These are phyloP conservation scores for Grapholita molesta DNA, from an alignment of 1,140 invertebrate genomes.

Conservation along the genomic window DNA sequence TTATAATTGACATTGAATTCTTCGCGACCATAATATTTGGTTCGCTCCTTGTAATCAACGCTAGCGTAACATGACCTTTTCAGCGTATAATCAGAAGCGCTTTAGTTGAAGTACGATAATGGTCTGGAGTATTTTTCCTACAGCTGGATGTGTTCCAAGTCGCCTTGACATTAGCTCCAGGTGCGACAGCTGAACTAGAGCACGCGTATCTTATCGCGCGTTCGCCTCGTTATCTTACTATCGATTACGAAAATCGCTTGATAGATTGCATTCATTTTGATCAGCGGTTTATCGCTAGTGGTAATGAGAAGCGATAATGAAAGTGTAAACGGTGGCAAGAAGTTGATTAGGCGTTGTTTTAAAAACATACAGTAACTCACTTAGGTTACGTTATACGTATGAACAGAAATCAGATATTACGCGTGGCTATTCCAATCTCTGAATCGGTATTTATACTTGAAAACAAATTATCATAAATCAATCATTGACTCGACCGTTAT, in stretches of 20 bases:
- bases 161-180: slow-evolving; percentile 74
- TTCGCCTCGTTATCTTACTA: not conserved
- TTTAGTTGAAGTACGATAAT: not conserved
- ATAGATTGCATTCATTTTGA: slow-evolving; percentile 5
- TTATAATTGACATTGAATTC: slow-evolving; percentile 71
- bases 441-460: too few relatives aligned
- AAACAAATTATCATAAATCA: too few relatives aligned
- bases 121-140: not conserved
- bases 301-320: slow-evolving; percentile 2
- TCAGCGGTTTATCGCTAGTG: not conserved
- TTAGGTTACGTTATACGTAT: too few relatives aligned
- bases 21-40: slow-evolving; percentile 2
- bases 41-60: not conserved
- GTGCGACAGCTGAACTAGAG: slow-evolving; percentile 60
- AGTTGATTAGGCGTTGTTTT: not conserved
- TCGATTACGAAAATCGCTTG: slow-evolving; percentile 2
- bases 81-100: slow-evolving; percentile 14
- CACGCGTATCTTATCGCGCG: slow-evolving; percentile 21
- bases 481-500: too few relatives aligned
- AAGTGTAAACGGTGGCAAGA: not conserved
- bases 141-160: slow-evolving; percentile 67
- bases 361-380: not conserved
- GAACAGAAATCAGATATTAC: too few relatives aligned
- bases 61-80: slow-evolving; percentile 22
- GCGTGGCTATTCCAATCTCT: too few relatives aligned